Conservation (phyloP, 1,140 invertebrate species). For the Nomia melanderi region DNA sequence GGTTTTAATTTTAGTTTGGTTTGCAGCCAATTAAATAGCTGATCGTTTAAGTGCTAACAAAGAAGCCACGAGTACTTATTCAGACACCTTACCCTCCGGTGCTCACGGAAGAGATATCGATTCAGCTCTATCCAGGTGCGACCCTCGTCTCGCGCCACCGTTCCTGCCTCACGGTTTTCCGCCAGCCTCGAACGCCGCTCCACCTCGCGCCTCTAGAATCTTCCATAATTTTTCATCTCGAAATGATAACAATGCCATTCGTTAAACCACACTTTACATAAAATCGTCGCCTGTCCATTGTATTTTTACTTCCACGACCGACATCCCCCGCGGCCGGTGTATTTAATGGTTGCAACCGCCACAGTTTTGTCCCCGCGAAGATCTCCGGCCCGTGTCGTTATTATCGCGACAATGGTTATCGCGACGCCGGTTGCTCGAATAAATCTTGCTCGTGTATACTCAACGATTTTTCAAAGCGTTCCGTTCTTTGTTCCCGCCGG, state of each 20-base stretch:
- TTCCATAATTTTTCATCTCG: constrained; percentile 48
- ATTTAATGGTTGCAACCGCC: constrained; percentile 20
- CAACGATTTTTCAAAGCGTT: neutral
- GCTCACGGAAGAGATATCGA: constrained; percentile 33
- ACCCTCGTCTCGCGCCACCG: constrained; percentile 4
- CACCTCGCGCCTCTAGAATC: neutral
- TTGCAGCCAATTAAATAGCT: constrained; percentile 16
- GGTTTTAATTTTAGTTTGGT: too few species aligned
- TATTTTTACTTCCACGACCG: neutral
- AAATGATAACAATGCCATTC: constrained; percentile 50
- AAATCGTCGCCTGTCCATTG: constrained; percentile 20
- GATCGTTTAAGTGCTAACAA: neutral
- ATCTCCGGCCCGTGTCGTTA: constrained; percentile 3
- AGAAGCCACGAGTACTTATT: constrained; percentile 43
- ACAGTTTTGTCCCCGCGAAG: constrained; percentile 1
- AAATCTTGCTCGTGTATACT: neutral
- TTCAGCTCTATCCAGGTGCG: constrained; percentile 21
- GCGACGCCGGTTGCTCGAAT: neutral
- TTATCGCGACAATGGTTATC: constrained; percentile 2
- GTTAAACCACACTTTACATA: constrained; percentile 44
- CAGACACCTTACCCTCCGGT: constrained; percentile 28
- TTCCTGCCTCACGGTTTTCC: neutral
- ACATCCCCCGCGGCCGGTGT: neutral
- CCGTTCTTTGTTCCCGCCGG: neutral
- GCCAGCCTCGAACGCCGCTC: neutral